Percentiles rank a stretch among this genome's conserved stretches.
Conservation (phyloP, 2,888 invertebrate genomes). For the Drosophila cognata region DNA sequence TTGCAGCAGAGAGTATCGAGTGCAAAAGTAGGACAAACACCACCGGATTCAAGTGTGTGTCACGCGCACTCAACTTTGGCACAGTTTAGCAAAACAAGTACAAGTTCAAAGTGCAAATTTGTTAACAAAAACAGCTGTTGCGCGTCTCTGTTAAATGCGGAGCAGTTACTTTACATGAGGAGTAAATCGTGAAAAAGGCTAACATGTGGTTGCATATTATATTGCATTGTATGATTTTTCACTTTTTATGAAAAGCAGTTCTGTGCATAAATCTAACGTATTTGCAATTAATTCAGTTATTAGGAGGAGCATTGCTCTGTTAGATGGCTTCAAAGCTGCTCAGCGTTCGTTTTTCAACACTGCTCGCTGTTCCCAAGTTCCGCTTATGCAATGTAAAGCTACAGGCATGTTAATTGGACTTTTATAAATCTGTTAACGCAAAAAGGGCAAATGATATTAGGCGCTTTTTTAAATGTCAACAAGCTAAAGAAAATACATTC, state of each 20-base stretch:
- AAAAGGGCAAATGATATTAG: background rate
- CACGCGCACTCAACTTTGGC: conserved; percentile 63
- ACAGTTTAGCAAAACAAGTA: conserved; percentile 41
- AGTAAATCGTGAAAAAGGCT: conserved; percentile 14
- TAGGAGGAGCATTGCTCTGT: background rate
- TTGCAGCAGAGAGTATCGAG: conserved; percentile 36
- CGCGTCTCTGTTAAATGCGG: conserved; percentile 28
- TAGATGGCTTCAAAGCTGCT: background rate
- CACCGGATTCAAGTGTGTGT: conserved; percentile 28
- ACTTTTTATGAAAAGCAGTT: background rate
- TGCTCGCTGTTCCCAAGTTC: background rate
- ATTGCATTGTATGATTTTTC: background rate
- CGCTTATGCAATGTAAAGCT: background rate
- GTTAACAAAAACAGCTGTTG: conserved; percentile 51
- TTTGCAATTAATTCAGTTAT: background rate
- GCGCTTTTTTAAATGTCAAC: background rate
- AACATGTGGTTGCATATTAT: background rate
- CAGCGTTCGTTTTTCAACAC: background rate
- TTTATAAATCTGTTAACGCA: background rate
- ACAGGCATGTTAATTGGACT: background rate
- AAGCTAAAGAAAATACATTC: background rate
- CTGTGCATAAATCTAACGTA: background rate
- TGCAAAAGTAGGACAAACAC: conserved; percentile 33
- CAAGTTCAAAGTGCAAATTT: conserved; percentile 72
- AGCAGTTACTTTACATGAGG: conserved; percentile 20